Base-by-base conservation (phyloP, 1,140 invertebrate genomes). In the Caenorhabditis briggsae region DNA sequence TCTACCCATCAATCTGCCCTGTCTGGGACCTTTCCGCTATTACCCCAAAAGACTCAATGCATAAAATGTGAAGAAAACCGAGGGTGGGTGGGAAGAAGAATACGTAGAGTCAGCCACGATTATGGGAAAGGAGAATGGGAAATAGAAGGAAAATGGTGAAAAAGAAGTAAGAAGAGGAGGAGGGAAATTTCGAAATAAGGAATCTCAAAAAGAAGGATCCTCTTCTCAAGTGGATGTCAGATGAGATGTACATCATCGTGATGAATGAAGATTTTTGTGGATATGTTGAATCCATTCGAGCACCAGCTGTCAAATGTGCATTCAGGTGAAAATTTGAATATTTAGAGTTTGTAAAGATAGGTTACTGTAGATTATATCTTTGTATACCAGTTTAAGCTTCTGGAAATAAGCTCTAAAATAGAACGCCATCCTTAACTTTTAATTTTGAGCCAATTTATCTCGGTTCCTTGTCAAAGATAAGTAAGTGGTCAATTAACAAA, bases 1-100 rank as follows among this genome's bases (percentile, higher is more conserved):
- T 78, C 70, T 78, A 50, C 70, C 70, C 70, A 78, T 78, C 70
- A 78, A 78, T 78, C 70, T 78, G n/a, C 70, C 46, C 43, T 43
- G n/a, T 20, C 41, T 23, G 11, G 56, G 33, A 33, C 33, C 46
- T 70, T 78, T 78, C 70, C 70, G 70, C 70, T 78, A 50, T 78
- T 53, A 25, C 46, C 16, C 70, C 46, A 18, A 50, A 33, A 64
- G 7, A 16, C 14, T 25, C 64, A 46, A 70, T 70, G 64, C 64
- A 70, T 70, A 70, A 46, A 70, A 70, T 46, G 41, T 70, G 23
- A 41, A 70, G n/a, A 70, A 8, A 70, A 46, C 33, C 33, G 33
- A 33, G 33, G 33, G 33, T 33, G 23, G 23, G 41, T 14, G 25
- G 11, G 16, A 33, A 20, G 12, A 14, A n/a, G 12, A 46, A 53